These are phyloP conservation scores for Gallinago solitaria DNA, from an alignment of 2,797 vertebrate genomes.

Conservation along the genomic window DNA sequence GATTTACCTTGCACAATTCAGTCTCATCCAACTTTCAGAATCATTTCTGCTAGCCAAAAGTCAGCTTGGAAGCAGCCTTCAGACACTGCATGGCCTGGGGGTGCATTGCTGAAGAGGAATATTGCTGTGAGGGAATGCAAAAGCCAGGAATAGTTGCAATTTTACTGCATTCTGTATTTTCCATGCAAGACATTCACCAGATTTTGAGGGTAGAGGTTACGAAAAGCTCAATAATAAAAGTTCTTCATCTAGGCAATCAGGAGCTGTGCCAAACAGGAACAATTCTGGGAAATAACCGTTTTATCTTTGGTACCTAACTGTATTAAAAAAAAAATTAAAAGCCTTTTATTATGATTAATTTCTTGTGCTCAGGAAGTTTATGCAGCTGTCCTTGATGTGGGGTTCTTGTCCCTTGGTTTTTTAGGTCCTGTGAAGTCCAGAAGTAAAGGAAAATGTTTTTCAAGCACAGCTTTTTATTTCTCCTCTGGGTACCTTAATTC, in stretches of 20 bases:
- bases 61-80: not conserved
- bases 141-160: constrained; percentile 12
- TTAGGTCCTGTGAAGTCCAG: constrained; percentile 21
- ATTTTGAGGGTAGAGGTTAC: constrained; percentile 64
- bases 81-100: not conserved
- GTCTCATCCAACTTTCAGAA: not conserved
- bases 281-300: constrained; percentile 62
- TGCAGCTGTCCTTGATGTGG: constrained; percentile 50
- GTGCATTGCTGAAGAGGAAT: not conserved
- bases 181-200: constrained; percentile 37
- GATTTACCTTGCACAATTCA: not conserved
- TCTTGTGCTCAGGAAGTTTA: constrained; percentile 59
- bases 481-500: constrained; percentile 42
- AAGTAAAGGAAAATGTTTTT: constrained; percentile 39
- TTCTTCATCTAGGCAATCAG: constrained; percentile 27
- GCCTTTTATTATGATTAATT: constrained; percentile 60
- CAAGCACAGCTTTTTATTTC: constrained; percentile 3
- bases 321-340: constrained; percentile 1
- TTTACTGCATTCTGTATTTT: constrained; percentile 27
- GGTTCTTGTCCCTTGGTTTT: not conserved
- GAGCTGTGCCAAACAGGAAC: constrained; percentile 30
- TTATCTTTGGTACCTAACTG: constrained; percentile 63
- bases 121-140: constrained; percentile 15
- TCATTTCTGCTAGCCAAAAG: not conserved
- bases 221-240: constrained; percentile 53